These are phyloP conservation scores for Spongia lamella DNA, from an alignment of 37 sponge, comb jelly and placozoan genomes.

Conservation along the genomic window DNA sequence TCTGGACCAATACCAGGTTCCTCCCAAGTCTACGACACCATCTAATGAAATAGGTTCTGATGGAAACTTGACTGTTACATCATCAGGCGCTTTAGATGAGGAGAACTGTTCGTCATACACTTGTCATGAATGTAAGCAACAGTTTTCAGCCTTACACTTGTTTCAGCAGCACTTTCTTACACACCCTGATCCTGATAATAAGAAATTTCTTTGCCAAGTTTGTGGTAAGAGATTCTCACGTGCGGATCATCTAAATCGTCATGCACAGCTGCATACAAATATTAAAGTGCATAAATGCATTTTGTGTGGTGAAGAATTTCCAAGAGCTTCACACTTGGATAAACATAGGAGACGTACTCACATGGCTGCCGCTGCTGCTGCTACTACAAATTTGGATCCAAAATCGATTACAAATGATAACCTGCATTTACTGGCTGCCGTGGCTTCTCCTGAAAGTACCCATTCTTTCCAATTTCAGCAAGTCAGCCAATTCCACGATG, in stretches of 20 bases:
- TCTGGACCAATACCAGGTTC: too few species aligned
- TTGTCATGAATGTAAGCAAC: conserved; percentile 62
- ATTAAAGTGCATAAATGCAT: conserved; percentile 53
- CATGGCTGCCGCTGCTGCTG: conserved; percentile 34
- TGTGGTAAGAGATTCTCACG: conserved; percentile 77
- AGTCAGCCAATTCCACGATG: background rate
- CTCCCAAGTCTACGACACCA: too few species aligned
- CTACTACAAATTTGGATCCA: conserved; percentile 9
- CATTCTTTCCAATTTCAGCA: background rate
- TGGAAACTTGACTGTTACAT: too few species aligned
- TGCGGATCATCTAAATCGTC: conserved; percentile 80
- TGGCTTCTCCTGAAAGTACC: conserved; percentile 65
- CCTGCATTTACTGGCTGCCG: conserved; percentile 70
- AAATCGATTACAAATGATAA: conserved; percentile 23
- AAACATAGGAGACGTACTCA: conserved; percentile 67
- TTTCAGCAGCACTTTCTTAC: conserved; percentile 69
- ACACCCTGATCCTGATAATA: conserved; percentile 71
- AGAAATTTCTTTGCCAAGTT: conserved; percentile 78
- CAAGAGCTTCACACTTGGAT: conserved; percentile 68
- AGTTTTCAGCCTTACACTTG: conserved; percentile 50
- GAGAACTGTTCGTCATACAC: background rate
- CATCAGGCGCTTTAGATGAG: too few species aligned
- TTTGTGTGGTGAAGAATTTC: conserved; percentile 79
- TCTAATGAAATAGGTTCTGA: too few species aligned
- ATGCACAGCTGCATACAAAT: conserved; percentile 47